Evolutionary conservation across 2,113 vertebrate species (phyloP).

Genomic region (Psophia crepitans): DNA sequence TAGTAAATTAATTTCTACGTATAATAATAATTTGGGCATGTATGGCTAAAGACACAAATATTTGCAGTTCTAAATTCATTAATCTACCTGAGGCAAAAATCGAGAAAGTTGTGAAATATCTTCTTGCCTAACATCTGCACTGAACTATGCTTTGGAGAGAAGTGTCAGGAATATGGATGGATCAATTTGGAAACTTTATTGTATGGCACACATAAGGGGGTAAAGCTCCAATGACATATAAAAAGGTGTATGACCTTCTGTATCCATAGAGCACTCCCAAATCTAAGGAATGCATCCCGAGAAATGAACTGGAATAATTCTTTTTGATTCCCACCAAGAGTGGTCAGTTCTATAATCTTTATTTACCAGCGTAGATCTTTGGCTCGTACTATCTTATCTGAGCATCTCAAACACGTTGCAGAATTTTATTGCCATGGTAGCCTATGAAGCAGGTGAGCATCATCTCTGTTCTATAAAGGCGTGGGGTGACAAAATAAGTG

Average conservation of each 20-base stretch:
- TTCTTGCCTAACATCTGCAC: not conserved
- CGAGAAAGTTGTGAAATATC: not conserved
- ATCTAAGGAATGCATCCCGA: not conserved
- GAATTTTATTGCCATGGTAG: not conserved
- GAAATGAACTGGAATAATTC: not conserved
- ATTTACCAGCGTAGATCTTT: not conserved
- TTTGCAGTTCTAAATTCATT: not conserved
- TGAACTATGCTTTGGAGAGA: not conserved
- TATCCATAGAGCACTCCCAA: not conserved
- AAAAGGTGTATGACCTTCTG: not conserved
- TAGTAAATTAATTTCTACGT: not conserved
- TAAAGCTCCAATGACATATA: not conserved
- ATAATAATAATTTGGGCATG: not conserved
- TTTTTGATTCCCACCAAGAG: not conserved
- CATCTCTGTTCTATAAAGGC: not conserved
- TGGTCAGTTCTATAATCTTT: not conserved
- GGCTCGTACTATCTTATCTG: not conserved
- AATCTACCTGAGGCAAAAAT: not conserved
- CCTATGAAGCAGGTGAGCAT: not conserved
- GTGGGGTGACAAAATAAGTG: not conserved
- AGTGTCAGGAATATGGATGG: not conserved
- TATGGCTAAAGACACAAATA: not conserved
- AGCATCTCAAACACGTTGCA: not conserved
- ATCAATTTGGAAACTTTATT: not conserved
- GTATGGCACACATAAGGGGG: not conserved